A percentile compares a stretch with the other conserved stretches of the same genome.
phyloP scores from a whole-genome alignment of 2,888 invertebrate species.

The Tachina lurida region DNA sequence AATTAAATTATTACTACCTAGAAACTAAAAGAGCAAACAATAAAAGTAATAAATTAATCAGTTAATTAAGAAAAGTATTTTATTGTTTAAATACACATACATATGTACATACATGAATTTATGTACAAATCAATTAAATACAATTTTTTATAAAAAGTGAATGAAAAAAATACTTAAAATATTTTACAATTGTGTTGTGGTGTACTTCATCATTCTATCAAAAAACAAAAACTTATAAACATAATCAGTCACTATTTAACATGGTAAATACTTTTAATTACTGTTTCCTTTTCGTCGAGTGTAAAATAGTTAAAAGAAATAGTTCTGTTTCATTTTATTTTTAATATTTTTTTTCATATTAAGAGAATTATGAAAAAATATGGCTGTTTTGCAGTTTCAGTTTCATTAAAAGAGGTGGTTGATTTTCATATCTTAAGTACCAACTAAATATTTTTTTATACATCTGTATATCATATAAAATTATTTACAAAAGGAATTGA shows the following conservation, averaged over 20 bases:
- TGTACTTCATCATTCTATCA: constrained; percentile 1
- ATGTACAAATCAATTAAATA: constrained; percentile 41
- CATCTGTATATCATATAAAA: not conserved
- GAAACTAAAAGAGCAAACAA: constrained; percentile 60
- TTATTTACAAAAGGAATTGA: constrained; percentile 36
- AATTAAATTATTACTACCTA: constrained; percentile 67
- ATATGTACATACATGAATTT: constrained; percentile 11
- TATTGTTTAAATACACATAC: constrained; percentile 29
- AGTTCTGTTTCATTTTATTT: not conserved
- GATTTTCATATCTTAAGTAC: constrained; percentile 60
- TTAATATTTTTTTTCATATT: not conserved
- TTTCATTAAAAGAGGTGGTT: constrained; percentile 65
- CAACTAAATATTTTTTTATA: constrained; percentile 23
- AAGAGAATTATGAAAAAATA: constrained; percentile 54
- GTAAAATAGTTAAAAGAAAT: constrained; percentile 33
- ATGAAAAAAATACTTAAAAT: constrained; percentile 25
- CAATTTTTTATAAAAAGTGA: constrained; percentile 25
- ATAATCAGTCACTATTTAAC: constrained; percentile 71
- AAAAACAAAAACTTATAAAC: constrained; percentile 61
- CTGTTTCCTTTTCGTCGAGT: constrained; percentile 33
- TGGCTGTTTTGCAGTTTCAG: constrained; percentile 63
- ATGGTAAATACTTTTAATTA: constrained; percentile 62
- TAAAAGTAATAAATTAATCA: constrained; percentile 61
- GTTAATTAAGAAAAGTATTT: constrained; percentile 32
- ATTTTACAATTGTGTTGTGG: constrained; percentile 33